Percentiles rank a stretch among this genome's conserved stretches.
These are phyloP conservation scores for Crypturellus undulatus DNA, from an alignment of 2,113 vertebrate species.

Conservation along the genomic window DNA sequence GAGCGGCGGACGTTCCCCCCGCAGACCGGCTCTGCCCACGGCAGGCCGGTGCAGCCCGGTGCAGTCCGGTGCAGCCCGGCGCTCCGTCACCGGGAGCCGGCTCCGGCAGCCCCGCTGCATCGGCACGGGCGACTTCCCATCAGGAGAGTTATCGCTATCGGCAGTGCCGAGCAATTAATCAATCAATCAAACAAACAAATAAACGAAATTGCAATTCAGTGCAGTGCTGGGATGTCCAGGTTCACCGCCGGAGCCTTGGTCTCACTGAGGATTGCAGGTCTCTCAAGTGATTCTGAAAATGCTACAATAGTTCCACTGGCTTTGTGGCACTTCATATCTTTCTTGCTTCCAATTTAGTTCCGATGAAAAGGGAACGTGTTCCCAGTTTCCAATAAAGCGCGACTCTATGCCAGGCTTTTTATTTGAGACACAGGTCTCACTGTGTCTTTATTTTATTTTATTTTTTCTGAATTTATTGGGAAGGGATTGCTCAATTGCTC, in stretches of 20 bases:
- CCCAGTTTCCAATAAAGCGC: conserved; percentile 27
- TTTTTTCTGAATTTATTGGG: neutral
- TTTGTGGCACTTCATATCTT: neutral
- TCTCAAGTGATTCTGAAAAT: neutral
- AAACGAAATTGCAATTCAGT: neutral
- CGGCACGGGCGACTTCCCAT: neutral
- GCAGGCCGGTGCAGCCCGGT: neutral
- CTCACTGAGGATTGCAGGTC: neutral
- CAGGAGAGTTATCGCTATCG: fast-evolving
- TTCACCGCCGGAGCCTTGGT: fast-evolving
- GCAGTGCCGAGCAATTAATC: neutral
- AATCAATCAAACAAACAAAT: too few species aligned
- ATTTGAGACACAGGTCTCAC: neutral
- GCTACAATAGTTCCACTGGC: neutral
- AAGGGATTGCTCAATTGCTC: neutral
- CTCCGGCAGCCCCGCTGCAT: fast-evolving
- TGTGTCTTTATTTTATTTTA: neutral
- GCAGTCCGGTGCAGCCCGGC: neutral
- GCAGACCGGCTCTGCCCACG: too few species aligned
- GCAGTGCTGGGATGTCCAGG: neutral
- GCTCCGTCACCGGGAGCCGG: neutral
- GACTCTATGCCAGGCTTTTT: conserved; percentile 2
- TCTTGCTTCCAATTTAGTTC: neutral
- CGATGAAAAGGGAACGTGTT: conserved; percentile 14
- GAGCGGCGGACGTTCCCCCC: neutral